Base-by-base conservation (phyloP, 2,113 vertebrate species). In the Picathartes gymnocephalus region DNA sequence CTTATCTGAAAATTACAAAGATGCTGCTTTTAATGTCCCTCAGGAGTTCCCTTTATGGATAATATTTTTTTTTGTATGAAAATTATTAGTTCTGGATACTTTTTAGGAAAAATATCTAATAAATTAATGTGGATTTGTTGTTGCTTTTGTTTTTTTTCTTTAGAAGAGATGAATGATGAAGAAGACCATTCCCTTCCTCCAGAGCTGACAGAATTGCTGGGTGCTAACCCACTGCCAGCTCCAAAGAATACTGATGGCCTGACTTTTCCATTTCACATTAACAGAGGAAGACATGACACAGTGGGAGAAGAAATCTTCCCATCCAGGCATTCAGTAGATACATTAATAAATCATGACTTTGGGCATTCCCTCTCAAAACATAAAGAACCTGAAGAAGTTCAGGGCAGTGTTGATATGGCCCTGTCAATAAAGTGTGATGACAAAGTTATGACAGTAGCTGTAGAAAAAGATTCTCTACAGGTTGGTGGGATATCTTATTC, bases 391-490 rank as follows among this genome's bases (percentile, higher is more conserved):
- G 98, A 99, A 93, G 99, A 99, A 82, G 97, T 97, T 10, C 98
- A 98, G 81, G 98, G 98, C 13, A 60, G 88, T 27, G 93, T 98
- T 78, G 98, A 95, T 40, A 93, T 98, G 15, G 98, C 98, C 37
- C 86, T 99, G 70, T 98, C 90, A 4, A 98, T 99, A 94, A 98
- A 97, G 90, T 99, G 99, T 90, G 98, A 99, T 95, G 96, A 98
- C 19, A 97, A 97, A 48, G 98, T 96, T 96, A 99, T 99, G 98
- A 98, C 98, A n/a, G 98, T 99, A 93, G 98, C 98, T 96, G 95
- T 99, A 50, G 98, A 99, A 89, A 99, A 98, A 95, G 98, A 99
- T 42, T 99, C 98, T 79, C 97, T 99, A 56, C 98, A 99, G 97
- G 99, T 99, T 95, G 90, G 98, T 98, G 31, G 66, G 35, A 28